Base-by-base conservation (phyloP, 2,888 invertebrate species). In the Nemurella pictetii region DNA sequence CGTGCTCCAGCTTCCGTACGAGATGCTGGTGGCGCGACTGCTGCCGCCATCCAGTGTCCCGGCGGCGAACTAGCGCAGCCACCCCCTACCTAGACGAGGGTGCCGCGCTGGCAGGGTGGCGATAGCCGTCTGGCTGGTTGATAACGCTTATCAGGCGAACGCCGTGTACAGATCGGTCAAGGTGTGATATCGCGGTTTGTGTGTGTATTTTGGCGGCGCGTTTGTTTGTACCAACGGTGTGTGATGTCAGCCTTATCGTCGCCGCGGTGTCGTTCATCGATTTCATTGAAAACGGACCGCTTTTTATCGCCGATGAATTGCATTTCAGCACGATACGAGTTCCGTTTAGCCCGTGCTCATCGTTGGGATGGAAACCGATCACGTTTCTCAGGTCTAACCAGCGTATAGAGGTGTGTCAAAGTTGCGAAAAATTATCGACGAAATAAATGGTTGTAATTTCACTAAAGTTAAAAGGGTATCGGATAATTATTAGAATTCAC, bases 51-150 rank as follows among this genome's bases (percentile, higher is more conserved):
- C 82, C 29, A 7, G 26, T 36, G 12, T 2, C 20, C 82, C 0
- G 72, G 82, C 20, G 82, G 82, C 20, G 82, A 82, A 82, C 82
- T 82, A 5, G 4, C 26, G 73, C 72, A 72, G 28, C 55, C 78
- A 29, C 78, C 78, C 78, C 26, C 72, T 29, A 26, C 55, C 27
- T 15, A 15, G 82, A 9, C 3, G 26, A 28, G 29, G 73, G 73
- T 26, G 81, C 26, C 55, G 25, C 36, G 81, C n/a, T 26, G 26
- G 82, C 20, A 12, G 12, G n/a, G 82, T 27, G 82, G 55, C 36
- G 30, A 30, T 28, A 28, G 2, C 12, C 25, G 4, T 25, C 29
- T 75, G 4, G 12, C 75, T 75, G 26, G 27, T 75, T 75, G 29
- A 28, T 28, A 75, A 75, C 75, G 73, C 73, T 75, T 75, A 75